phyloP scores from a whole-genome alignment of 2,888 invertebrate species.

The Dorcus parallelipipedus region DNA sequence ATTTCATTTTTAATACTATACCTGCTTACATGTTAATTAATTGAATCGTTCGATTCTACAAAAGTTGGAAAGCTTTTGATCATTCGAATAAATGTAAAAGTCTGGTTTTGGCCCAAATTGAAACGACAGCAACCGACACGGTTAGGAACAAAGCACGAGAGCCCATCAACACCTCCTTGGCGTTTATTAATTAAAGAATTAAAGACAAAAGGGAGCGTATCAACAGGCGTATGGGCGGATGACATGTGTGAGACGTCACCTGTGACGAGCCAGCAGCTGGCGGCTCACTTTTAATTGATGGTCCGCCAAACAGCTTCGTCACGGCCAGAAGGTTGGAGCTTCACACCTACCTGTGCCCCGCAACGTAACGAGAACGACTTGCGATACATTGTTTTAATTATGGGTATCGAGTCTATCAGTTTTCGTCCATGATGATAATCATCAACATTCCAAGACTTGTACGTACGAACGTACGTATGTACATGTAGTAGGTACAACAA shows the following conservation, averaged over 20 bases:
- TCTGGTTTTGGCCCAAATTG: too few species aligned
- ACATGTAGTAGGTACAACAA: too few species aligned
- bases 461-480: too few species aligned
- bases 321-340: slow-evolving; percentile 45
- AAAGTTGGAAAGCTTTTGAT: too few species aligned
- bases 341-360: slow-evolving; percentile 42
- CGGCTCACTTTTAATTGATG: slow-evolving; percentile 47
- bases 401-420: neutral
- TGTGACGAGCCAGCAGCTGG: slow-evolving; percentile 40
- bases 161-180: slow-evolving; percentile 35
- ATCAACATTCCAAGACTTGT: neutral
- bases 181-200: slow-evolving; percentile 41
- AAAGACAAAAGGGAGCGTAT: slow-evolving; percentile 39
- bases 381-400: slow-evolving; percentile 4
- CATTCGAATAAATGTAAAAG: too few species aligned
- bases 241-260: slow-evolving; percentile 43
- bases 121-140: too few species aligned
- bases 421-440: neutral
- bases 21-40: too few species aligned
- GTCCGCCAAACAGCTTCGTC: slow-evolving; percentile 42
- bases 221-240: slow-evolving; percentile 35
- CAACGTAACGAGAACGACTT: neutral
- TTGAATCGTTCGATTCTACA: too few species aligned
- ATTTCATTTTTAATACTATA: too few species aligned
- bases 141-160: too few species aligned